phyloP scores from a whole-genome alignment of 2,113 vertebrate species.

The Amphiprion percula region DNA sequence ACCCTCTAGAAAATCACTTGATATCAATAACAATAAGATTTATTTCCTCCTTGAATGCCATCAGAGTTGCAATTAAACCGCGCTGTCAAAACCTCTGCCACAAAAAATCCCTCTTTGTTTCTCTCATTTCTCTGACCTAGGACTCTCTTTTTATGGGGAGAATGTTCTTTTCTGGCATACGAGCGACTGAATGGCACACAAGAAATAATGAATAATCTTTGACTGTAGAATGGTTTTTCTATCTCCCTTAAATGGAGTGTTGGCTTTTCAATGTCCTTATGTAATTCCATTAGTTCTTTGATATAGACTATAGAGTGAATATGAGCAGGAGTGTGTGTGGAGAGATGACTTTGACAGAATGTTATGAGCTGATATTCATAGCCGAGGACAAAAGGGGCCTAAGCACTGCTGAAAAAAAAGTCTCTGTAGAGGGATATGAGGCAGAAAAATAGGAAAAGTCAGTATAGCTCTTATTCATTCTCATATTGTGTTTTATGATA shows the following conservation, averaged over 20 bases:
- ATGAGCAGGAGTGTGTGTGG: constrained; percentile 43
- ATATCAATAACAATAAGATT: constrained; percentile 40
- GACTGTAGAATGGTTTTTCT: constrained; percentile 48
- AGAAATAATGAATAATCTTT: constrained; percentile 61
- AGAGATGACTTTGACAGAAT: constrained; percentile 62
- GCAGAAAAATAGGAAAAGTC: constrained; percentile 35
- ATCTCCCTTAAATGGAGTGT: constrained; percentile 49
- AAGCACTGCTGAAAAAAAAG: constrained; percentile 15
- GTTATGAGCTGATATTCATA: constrained; percentile 57
- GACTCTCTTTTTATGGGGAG: constrained; percentile 20
- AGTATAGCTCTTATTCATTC: constrained; percentile 3
- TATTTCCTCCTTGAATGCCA: constrained; percentile 39
- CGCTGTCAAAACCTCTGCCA: constrained; percentile 39
- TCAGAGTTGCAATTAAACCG: constrained; percentile 48
- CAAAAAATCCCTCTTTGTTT: constrained; percentile 24
- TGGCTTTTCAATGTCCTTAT: constrained; percentile 70
- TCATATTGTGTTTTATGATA: constrained; percentile 4
- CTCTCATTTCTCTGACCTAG: constrained; percentile 34
- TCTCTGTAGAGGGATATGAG: constrained; percentile 29
- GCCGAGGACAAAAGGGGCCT: constrained; percentile 37
- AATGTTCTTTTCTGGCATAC: constrained; percentile 54
- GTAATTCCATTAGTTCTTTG: constrained; percentile 77
- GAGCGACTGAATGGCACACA: constrained; percentile 46
- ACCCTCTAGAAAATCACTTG: constrained; percentile 24
- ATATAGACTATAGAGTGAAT: constrained; percentile 58